Base-by-base conservation (phyloP, 2,113 vertebrate genomes). In the Phylloscopus trochilus region DNA sequence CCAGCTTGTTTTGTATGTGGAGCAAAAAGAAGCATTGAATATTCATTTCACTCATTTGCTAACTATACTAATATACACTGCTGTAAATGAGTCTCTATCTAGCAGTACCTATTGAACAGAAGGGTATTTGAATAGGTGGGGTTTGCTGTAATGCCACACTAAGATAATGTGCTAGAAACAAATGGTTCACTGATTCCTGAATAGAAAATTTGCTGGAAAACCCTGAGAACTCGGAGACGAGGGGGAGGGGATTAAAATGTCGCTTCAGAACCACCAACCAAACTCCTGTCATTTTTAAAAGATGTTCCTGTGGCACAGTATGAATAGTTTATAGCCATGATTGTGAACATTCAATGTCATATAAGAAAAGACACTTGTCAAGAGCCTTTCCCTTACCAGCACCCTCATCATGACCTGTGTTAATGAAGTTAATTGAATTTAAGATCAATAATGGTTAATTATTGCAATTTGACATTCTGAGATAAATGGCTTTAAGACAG, bases 371-470 rank as follows among this genome's bases (percentile, higher is more conserved):
- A 97, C 97, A 97, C 97, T 98, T 97, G 98, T 98, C 98, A 97
- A 97, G 96, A 97, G 96, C 92, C 92, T 98, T 97, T 98, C 97
- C 97, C 97, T 98, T 98, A 98, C 97, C 98, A 97, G 98, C 96
- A 98, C 97, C 97, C 97, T 98, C 97, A 97, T 98, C 98, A 96
- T 98, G 98, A 98, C 98, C 98, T 97, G 98, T 97, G 98, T 99
- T 99, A 99, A 99, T 99, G 98, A 99, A 99, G 98, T 99, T 99
- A 99, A 99, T 99, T 99, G 99, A 99, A 99, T 99, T 98, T 98
- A 98, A 97, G 98, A 99, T 99, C 99, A 98, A 99, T 99, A 99
- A 99, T 98, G 98, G 98, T 99, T 99, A 99, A 99, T 99, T 99
- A 99, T 99, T 99, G 98, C 98, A 98, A 99, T 99, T 99, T 99